phyloP scores from a whole-genome alignment of 1,140 invertebrate species.

The Sycophaga agraensis region DNA sequence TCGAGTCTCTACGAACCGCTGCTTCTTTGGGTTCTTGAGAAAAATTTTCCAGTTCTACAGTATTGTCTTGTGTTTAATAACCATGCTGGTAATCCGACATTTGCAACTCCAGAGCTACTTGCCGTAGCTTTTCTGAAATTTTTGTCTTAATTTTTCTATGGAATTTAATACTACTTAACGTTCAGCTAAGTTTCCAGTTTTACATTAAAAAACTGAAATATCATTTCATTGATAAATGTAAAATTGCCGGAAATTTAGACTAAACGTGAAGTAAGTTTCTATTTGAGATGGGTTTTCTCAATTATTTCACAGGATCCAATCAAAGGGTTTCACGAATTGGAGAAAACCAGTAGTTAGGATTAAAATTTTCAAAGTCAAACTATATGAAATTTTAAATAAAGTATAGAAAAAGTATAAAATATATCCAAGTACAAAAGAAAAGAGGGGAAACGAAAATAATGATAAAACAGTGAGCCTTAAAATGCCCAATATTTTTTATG shows the following conservation, averaged over 20 bases:
- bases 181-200: background rate
- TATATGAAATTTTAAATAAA: slow-evolving; percentile 5
- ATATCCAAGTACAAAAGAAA: background rate
- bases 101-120: slow-evolving; percentile 4
- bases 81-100: background rate
- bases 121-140: slow-evolving; percentile 9
- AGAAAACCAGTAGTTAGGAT: background rate
- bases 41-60: background rate
- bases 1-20: slow-evolving; percentile 35
- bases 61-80: no score
- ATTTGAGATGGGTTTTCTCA: background rate
- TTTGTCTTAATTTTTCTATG: background rate
- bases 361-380: background rate
- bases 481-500: no score
- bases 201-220: background rate
- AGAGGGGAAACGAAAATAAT: background rate
- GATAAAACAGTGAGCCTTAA: background rate
- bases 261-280: background rate
- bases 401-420: background rate
- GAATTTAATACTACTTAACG: background rate
- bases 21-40: slow-evolving; percentile 19
- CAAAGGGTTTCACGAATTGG: background rate
- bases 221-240: background rate
- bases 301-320: background rate
- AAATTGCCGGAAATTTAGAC: background rate